Base-by-base conservation (phyloP, 2,113 vertebrate genomes). In the Tupaia chinensis region DNA sequence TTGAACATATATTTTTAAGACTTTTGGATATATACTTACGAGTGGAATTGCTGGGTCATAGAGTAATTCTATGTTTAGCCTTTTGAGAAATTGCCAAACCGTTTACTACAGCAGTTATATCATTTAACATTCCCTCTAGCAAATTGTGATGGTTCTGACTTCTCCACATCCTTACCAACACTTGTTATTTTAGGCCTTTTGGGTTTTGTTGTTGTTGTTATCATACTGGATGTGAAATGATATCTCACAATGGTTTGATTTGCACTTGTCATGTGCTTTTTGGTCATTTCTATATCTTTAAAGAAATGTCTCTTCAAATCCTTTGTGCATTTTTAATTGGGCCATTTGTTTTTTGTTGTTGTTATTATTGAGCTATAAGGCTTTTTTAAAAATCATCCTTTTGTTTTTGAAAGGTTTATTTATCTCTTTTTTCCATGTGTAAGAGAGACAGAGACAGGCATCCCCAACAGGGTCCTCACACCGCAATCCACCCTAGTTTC, bases 1-100 rank as follows among this genome's bases (percentile, higher is more conserved):
- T 93, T 90, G 65, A 95, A 73, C 58, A 86, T 53, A 17, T 89
- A 9, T 94, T 92, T 89, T 56, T 63, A 81, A 81, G 76, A 80
- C 23, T 86, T 79, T 60, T 27, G 61, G 10, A 53, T 74, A n/a
- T 92, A 83, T 76, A 60, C 60, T 61, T 82, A n/a, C 5, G 60
- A 60, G 61, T 82, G 72, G 69, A 89, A 76, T 54, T 89, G 19
- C 79, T 82, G 87, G 61, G 19, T 66, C 44, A 69, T 79, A 56
- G 87, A 14, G 68, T 34, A 77, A 91, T 69, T 87, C 65, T 87
- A 86, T 76, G 54, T 82, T 94, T 87, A 83, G 29, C 29, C 82
- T 87, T 91, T 82, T 82, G 76, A 90, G 54, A 56, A 82, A 61
- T 14, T 81, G 16, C 34, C 61, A 60, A 81, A 80, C 74, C 81